These are phyloP conservation scores for Macropodus opercularis DNA, from an alignment of 2,797 vertebrate species.

Conservation along the genomic window DNA sequence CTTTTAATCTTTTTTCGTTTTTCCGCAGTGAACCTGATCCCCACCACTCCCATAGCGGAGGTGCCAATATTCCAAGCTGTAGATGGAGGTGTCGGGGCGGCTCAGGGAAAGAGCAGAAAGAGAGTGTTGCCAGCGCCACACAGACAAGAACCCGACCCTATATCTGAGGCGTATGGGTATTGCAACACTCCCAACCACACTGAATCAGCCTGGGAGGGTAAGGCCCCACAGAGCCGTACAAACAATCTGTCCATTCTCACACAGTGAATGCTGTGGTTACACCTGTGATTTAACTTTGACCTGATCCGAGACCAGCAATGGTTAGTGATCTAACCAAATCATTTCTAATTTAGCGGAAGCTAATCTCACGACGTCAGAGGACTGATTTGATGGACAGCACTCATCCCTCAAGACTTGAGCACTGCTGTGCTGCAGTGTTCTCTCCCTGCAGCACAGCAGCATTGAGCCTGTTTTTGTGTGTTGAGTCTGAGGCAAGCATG, in stretches of 20 bases:
- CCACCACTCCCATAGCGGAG: slow-evolving; percentile 80
- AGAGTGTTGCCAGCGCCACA: slow-evolving; percentile 87
- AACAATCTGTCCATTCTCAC: not conserved
- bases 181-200: slow-evolving; percentile 90
- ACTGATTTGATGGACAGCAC: slow-evolving; percentile 21
- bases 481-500: slow-evolving; percentile 7
- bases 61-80: slow-evolving; percentile 63
- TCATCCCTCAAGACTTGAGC: slow-evolving; percentile 49
- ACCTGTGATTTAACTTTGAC: not conserved
- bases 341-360: not conserved
- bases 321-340: not conserved
- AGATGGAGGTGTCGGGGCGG: slow-evolving; percentile 26
- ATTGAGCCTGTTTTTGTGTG: not conserved
- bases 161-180: slow-evolving; percentile 90
- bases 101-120: slow-evolving; percentile 88
- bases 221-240: slow-evolving; percentile 34
- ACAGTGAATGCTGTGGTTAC: not conserved
- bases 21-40: slow-evolving; percentile 88
- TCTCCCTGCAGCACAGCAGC: slow-evolving; percentile 18
- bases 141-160: slow-evolving; percentile 84
- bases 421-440: slow-evolving; percentile 35
- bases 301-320: not conserved
- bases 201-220: slow-evolving; percentile 94
- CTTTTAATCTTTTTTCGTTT: not conserved
- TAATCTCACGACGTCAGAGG: not conserved